Percentiles rank a stretch among this genome's conserved stretches.
phyloP scores from a whole-genome alignment of 2,113 vertebrate species.

The Prunella fulvescens region DNA sequence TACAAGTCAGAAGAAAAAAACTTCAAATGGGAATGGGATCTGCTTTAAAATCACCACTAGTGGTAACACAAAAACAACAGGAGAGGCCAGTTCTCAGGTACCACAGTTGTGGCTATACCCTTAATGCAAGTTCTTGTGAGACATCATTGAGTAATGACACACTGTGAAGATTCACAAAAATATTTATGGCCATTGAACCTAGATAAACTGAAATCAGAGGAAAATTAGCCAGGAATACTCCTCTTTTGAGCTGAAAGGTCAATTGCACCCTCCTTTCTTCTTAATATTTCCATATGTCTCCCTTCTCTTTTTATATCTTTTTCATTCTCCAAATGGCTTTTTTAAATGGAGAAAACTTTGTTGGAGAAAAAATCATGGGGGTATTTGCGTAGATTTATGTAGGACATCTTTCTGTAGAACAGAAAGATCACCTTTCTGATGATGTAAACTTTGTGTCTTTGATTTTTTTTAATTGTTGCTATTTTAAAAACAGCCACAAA shows the following conservation, averaged over 20 bases:
- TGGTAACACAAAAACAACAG: not conserved
- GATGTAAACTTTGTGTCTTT: not conserved
- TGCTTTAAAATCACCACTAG: not conserved
- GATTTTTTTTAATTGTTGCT: not conserved
- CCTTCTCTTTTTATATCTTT: not conserved
- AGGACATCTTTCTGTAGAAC: not conserved
- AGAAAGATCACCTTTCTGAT: not conserved
- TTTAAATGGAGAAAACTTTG: not conserved
- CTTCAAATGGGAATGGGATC: not conserved
- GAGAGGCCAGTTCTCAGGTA: not conserved
- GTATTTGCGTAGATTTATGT: not conserved
- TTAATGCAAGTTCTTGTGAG: not conserved
- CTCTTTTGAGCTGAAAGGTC: not conserved
- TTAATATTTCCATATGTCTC: not conserved
- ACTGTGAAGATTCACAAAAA: not conserved
- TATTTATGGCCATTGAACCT: not conserved
- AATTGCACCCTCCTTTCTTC: not conserved
- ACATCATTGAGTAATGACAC: not conserved
- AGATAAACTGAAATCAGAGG: not conserved
- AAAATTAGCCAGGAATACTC: not conserved
- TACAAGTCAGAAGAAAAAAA: not conserved
- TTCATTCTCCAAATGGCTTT: not conserved
- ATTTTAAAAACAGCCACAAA: not conserved
- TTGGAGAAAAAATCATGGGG: not conserved
- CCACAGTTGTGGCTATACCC: not conserved